These are phyloP conservation scores for Mizuhopecten yessoensis DNA, from an alignment of 1,140 invertebrate species.

Conservation along the genomic window DNA sequence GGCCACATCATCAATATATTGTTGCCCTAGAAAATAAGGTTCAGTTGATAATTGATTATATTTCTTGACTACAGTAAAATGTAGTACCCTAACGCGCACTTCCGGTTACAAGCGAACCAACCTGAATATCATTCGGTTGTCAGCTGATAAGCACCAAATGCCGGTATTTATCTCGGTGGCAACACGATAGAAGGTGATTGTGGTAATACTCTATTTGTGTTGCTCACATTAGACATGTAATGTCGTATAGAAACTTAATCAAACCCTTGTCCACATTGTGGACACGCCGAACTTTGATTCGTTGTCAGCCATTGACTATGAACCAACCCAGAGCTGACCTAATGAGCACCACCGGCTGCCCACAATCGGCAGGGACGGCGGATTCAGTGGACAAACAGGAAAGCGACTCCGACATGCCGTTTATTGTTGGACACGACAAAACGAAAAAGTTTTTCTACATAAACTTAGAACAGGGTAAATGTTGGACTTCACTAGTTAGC, in stretches of 20 bases:
- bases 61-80: not conserved
- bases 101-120: not conserved
- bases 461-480: not conserved
- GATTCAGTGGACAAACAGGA: not conserved
- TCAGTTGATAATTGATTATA: not conserved
- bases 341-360: not conserved
- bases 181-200: not conserved
- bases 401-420: not conserved
- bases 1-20: too few relatives aligned
- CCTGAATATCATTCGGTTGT: not conserved
- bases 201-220: not conserved
- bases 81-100: not conserved
- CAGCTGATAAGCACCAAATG: not conserved
- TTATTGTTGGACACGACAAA: slow-evolving; percentile 23
- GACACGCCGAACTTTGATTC: not conserved
- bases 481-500: too few relatives aligned
- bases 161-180: not conserved
- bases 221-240: not conserved
- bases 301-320: slow-evolving; percentile 23
- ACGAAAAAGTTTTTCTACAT: slow-evolving; percentile 12
- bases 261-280: not conserved
- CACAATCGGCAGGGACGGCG: not conserved
- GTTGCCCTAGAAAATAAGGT: not conserved
- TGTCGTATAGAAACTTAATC: slow-evolving; percentile 23
- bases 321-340: not conserved